Evolutionary conservation across 2,888 invertebrate species (phyloP).

Genomic region (Protodeltote pygarga): DNA sequence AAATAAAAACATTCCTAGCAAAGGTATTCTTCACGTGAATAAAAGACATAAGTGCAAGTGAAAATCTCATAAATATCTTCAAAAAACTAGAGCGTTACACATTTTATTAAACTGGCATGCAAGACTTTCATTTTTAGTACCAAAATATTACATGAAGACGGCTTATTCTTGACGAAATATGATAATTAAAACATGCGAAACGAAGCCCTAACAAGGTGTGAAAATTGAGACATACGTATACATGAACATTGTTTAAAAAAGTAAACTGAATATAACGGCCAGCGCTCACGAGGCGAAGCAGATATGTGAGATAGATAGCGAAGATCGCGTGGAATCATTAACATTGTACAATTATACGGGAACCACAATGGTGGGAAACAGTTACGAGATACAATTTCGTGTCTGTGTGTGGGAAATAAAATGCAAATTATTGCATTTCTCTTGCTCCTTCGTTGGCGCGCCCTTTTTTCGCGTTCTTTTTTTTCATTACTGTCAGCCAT

Average conservation of each 20-base stretch:
- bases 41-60: constrained; percentile 29
- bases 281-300: constrained; percentile 42
- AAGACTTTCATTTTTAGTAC: constrained; percentile 51
- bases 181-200: constrained; percentile 45
- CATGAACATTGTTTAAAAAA: constrained; percentile 43
- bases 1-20: constrained; percentile 18
- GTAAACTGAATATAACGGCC: constrained; percentile 42
- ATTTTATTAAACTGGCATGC: constrained; percentile 36
- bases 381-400: constrained; percentile 70
- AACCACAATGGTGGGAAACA: constrained; percentile 78
- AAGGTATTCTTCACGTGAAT: constrained; percentile 28
- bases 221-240: constrained; percentile 38
- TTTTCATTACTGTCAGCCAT: constrained; percentile 24
- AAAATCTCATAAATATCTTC: constrained; percentile 47
- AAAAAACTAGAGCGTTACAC: constrained; percentile 45
- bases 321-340: constrained; percentile 69
- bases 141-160: constrained; percentile 35
- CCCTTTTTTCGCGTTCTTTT: constrained; percentile 36
- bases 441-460: constrained; percentile 41
- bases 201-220: constrained; percentile 47
- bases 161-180: constrained; percentile 26
- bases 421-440: constrained; percentile 75
- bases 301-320: constrained; percentile 58
- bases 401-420: constrained; percentile 68
- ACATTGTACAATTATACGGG: constrained; percentile 68